Evolutionary conservation across 2,797 vertebrate genomes (phyloP).

Genomic region (Myotis myotis): DNA sequence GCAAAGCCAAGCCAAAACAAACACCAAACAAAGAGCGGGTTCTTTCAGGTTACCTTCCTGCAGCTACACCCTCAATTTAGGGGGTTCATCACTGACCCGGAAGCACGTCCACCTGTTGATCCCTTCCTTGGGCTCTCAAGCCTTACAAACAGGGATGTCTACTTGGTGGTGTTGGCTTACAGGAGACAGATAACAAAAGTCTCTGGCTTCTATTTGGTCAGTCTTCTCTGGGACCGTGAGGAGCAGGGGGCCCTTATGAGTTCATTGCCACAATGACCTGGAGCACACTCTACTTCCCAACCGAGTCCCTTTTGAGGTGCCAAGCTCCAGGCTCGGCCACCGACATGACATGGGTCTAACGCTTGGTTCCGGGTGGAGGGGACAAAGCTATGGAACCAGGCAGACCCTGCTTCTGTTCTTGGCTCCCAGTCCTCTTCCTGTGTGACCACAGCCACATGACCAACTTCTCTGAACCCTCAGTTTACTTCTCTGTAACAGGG

Average conservation of each 20-base stretch:
- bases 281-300: background rate
- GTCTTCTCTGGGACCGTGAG: background rate
- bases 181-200: background rate
- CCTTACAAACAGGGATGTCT: background rate
- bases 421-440: background rate
- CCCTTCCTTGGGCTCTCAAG: background rate
- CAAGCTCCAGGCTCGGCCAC: background rate
- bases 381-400: background rate
- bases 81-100: background rate
- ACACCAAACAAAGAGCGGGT: background rate
- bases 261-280: background rate
- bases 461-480: background rate
- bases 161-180: background rate
- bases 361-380: background rate
- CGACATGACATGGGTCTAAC: background rate
- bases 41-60: background rate
- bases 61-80: background rate
- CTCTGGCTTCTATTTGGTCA: background rate
- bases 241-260: background rate
- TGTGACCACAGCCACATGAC: background rate
- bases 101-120: background rate
- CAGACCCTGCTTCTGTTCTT: background rate
- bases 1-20: background rate
- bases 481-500: background rate
- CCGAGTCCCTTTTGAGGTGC: background rate